Evolutionary conservation across 2,113 vertebrate species (phyloP).

Genomic region (Ictalurus furcatus): DNA sequence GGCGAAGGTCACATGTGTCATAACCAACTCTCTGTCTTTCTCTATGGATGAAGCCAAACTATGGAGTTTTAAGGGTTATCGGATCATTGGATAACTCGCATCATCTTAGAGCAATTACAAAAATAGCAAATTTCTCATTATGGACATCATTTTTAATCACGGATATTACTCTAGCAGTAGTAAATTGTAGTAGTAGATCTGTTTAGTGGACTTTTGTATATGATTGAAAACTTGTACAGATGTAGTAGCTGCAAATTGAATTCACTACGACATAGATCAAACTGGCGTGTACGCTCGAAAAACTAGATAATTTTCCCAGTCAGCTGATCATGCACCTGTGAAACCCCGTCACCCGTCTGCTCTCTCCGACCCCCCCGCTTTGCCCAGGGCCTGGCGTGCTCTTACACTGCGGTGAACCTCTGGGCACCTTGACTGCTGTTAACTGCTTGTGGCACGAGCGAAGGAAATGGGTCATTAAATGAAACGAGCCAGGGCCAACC

Average conservation of each 20-base stretch:
- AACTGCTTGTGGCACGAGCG: slow-evolving; percentile 77
- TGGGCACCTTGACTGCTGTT: slow-evolving; percentile 78
- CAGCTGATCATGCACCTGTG: slow-evolving; percentile 23
- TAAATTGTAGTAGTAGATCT: not conserved
- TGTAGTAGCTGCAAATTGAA: not conserved
- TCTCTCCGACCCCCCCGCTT: slow-evolving; percentile 40
- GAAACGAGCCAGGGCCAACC: slow-evolving; percentile 73
- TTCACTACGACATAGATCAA: not conserved
- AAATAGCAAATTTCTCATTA: not conserved
- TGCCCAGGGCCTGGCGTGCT: slow-evolving; percentile 33
- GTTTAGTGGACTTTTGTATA: not conserved
- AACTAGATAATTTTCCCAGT: not conserved
- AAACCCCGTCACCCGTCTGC: not conserved
- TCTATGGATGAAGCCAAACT: not conserved
- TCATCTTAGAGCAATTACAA: not conserved
- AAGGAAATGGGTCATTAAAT: slow-evolving; percentile 83
- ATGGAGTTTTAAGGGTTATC: not conserved
- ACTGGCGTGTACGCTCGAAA: not conserved
- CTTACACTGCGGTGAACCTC: slow-evolving; percentile 68
- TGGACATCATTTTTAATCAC: not conserved
- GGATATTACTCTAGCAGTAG: not conserved
- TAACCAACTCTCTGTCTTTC: slow-evolving; percentile 28
- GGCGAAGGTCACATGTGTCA: slow-evolving; percentile 66
- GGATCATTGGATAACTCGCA: not conserved
- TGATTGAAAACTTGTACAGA: not conserved